Base-by-base conservation (phyloP, 2,113 vertebrate species). In the Suncus etruscus region DNA sequence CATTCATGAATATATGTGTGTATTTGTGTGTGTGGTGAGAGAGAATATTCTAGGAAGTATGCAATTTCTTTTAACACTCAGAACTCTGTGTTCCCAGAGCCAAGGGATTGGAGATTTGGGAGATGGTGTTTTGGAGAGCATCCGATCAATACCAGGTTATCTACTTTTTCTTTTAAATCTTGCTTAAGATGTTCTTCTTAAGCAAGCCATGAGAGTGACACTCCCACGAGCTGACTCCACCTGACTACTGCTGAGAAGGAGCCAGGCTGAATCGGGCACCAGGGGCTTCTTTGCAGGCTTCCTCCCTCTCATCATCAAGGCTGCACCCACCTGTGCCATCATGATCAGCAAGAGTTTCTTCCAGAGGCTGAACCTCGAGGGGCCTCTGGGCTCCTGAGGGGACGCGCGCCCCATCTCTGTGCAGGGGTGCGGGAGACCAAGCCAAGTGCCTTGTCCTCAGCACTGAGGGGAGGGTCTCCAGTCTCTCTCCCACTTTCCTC, bases 321-420 rank as follows among this genome's bases (percentile, higher is more conserved):
- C 99, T 10, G 99, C 99, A 0, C 99, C 99, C 0, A 99, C 99
- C 79, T 99, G 99, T 0, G 99, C 99, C 73, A 98, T 99, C 91
- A 99, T 99, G 99, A 99, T 99, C 96, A 99, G 99, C 98, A 99
- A 99, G 96, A 95, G 96, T 66, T 99, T 99, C 95, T 99, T 99
- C 97, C 98, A 98, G 96, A 97, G 98, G 95, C 97, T 98, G 92
- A 99, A 99, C 97, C 97, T 96, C 69, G 98, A 99, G 77, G 95
- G 3, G 66, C 92, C 93, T 73, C 95, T 76, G 1, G 90, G 89
- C n/a, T 63, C 29, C 45, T 96, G 81, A 10, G 79, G 58, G 51
- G 8, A 66, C 1, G 2, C 66, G 39, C 39, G 39, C 39, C 39
- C 39, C 39, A 39, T 39, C 39, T 39, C 39, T 39, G 39, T 39